These are phyloP conservation scores for Sarcophaga carnaria DNA, from an alignment of 2,888 invertebrate genomes.

Conservation along the genomic window DNA sequence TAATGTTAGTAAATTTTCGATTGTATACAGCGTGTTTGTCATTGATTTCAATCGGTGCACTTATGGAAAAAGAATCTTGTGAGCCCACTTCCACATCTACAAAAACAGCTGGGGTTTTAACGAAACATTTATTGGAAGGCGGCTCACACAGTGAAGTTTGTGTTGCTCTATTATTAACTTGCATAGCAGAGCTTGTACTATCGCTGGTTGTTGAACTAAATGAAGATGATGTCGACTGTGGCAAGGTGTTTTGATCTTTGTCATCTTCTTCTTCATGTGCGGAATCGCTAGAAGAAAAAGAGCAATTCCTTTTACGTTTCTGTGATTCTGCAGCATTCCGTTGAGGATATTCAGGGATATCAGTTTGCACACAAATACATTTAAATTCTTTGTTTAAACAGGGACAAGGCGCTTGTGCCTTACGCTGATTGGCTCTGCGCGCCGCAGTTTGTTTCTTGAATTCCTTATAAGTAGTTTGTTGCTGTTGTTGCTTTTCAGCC, in stretches of 20 bases:
- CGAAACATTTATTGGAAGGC: conserved; percentile 41
- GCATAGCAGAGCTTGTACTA: conserved; percentile 11
- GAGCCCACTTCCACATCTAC: conserved; percentile 75
- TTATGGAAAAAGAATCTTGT: conserved; percentile 72
- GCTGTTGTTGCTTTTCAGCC: conserved; percentile 18
- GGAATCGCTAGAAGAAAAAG: conserved; percentile 48
- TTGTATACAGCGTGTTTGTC: conserved; percentile 71
- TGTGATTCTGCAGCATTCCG: conserved; percentile 8
- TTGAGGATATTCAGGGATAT: neutral
- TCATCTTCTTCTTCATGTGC: conserved; percentile 55
- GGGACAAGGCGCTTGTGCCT: conserved; percentile 19
- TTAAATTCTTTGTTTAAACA: conserved; percentile 31
- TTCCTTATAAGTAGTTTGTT: conserved; percentile 44
- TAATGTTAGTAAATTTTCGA: conserved; percentile 71
- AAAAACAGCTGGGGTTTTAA: conserved; percentile 72
- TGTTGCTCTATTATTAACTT: conserved; percentile 16
- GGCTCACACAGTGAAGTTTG: conserved; percentile 45
- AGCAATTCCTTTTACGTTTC: conserved; percentile 50
- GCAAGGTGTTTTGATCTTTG: conserved; percentile 38
- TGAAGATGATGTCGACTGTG: conserved; percentile 36
- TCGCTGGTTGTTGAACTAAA: conserved; percentile 43
- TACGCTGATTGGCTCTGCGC: conserved; percentile 54
- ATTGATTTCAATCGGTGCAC: conserved; percentile 67
- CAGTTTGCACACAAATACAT: conserved; percentile 49
- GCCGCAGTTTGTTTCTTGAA: conserved; percentile 65